Percentiles rank a stretch among this genome's conserved stretches.
These are phyloP conservation scores for Pseudomyrmex gracilis DNA, from an alignment of 1,140 invertebrate species.

Conservation along the genomic window DNA sequence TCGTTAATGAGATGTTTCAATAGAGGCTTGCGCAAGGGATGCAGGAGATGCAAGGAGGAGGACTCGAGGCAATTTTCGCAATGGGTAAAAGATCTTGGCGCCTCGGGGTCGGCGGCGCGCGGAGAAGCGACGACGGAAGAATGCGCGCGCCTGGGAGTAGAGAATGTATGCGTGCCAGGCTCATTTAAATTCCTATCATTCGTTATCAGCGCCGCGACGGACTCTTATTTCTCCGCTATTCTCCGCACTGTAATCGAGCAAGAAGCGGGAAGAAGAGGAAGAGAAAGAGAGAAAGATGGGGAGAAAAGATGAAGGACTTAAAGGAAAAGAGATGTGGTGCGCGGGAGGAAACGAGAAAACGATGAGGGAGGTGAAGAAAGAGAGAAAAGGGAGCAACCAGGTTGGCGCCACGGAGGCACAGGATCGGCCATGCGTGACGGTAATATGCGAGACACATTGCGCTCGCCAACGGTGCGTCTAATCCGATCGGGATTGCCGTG, in stretches of 20 bases:
- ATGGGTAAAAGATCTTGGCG: constrained; percentile 19
- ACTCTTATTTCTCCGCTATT: constrained; percentile 27
- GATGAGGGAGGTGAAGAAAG: background rate
- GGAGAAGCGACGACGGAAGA: constrained; percentile 5
- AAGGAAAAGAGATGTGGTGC: background rate
- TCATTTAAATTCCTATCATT: constrained; percentile 62
- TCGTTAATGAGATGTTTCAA: constrained; percentile 65
- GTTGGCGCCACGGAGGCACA: constrained; percentile 68
- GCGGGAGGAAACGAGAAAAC: constrained; percentile 27
- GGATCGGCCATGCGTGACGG: constrained; percentile 74
- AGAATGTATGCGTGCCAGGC: background rate
- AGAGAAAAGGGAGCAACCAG: constrained; percentile 54
- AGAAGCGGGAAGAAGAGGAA: background rate
- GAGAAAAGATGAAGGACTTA: background rate
- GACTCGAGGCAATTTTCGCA: constrained; percentile 40
- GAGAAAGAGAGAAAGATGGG: background rate
- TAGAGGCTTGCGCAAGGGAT: constrained; percentile 13
- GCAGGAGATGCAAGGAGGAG: constrained; percentile 1
- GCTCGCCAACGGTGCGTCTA: constrained; percentile 75
- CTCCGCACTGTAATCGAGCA: constrained; percentile 45
- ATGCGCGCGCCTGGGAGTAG: constrained; percentile 9
- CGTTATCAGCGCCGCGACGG: constrained; percentile 42
- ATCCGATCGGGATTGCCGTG: constrained; percentile 73
- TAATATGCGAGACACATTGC: constrained; percentile 79
- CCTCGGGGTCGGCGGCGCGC: background rate